These are phyloP conservation scores for Triops longicaudatus DNA, from an alignment of 1,140 invertebrate genomes.

Conservation along the genomic window DNA sequence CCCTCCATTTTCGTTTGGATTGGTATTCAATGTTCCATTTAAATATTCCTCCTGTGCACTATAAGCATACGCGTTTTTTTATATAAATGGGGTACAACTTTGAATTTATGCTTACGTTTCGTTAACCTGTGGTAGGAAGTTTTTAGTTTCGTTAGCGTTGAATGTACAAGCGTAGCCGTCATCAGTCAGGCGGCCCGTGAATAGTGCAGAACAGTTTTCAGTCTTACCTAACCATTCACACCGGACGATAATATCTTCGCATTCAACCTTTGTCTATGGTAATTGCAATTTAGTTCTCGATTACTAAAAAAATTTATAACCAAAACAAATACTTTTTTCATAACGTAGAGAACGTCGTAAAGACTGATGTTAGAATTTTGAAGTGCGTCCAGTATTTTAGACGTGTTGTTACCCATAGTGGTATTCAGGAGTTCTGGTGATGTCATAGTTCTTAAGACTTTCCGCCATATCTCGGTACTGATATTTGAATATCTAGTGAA, in stretches of 20 bases:
- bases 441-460: not conserved
- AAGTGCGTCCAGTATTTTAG: not conserved
- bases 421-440: not conserved
- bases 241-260: not conserved
- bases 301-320: not conserved
- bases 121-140: not conserved
- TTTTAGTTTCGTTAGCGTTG: not conserved
- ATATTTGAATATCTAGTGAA: not conserved
- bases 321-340: not conserved
- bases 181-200: not conserved
- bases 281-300: not conserved
- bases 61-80: too few relatives aligned
- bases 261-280: not conserved
- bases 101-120: not conserved
- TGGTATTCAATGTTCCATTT: too few relatives aligned
- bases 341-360: not conserved
- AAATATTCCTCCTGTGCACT: too few relatives aligned
- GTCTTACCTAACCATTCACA: not conserved
- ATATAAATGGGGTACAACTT: not conserved
- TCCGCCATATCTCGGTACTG: not conserved
- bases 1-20: too few relatives aligned
- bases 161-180: not conserved
- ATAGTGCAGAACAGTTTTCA: not conserved
- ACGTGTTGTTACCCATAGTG: not conserved
- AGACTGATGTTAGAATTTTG: not conserved